A percentile compares a stretch with the other conserved stretches of the same genome.
These are phyloP conservation scores for Dioctria linearis DNA, from an alignment of 2,888 invertebrate species.

Conservation along the genomic window DNA sequence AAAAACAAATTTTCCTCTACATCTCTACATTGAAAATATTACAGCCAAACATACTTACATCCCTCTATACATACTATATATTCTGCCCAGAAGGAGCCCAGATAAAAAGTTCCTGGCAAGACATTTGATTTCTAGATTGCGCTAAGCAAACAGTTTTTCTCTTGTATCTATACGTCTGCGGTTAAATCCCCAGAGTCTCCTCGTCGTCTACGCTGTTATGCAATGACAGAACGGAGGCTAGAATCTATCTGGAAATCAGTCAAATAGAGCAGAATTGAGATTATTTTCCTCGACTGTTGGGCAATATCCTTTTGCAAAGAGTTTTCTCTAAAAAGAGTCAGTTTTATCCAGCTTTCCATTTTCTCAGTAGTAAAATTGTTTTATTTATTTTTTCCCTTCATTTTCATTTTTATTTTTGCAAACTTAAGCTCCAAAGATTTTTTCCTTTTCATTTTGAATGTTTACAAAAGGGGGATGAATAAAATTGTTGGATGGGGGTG, in stretches of 20 bases:
- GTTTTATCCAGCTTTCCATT: too few relatives aligned
- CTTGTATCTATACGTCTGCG: background rate
- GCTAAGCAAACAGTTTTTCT: background rate
- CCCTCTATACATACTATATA: background rate
- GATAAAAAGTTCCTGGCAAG: conserved; percentile 7
- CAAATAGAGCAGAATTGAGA: conserved; percentile 17
- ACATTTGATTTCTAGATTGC: conserved; percentile 17
- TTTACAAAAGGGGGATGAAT: background rate
- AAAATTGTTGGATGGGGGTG: background rate
- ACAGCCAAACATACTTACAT: background rate
- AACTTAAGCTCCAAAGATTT: background rate
- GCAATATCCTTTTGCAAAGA: conserved; percentile 1
- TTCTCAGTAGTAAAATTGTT: too few relatives aligned
- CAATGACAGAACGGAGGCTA: background rate
- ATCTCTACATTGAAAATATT: background rate
- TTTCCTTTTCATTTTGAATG: conserved; percentile 1
- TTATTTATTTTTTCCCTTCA: background rate
- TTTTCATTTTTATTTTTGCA: conserved; percentile 11
- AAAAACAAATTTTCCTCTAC: conserved; percentile 5
- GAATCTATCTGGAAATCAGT: background rate
- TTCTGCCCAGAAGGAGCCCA: background rate
- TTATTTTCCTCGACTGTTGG: conserved; percentile 4
- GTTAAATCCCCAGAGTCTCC: background rate
- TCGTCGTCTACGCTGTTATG: conserved; percentile 9
- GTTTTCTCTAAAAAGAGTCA: conserved; percentile 1